A percentile compares a stretch with the other conserved stretches of the same genome.
Conservation (phyloP, 2,888 invertebrate genomes). For the Brenthis daphne region DNA sequence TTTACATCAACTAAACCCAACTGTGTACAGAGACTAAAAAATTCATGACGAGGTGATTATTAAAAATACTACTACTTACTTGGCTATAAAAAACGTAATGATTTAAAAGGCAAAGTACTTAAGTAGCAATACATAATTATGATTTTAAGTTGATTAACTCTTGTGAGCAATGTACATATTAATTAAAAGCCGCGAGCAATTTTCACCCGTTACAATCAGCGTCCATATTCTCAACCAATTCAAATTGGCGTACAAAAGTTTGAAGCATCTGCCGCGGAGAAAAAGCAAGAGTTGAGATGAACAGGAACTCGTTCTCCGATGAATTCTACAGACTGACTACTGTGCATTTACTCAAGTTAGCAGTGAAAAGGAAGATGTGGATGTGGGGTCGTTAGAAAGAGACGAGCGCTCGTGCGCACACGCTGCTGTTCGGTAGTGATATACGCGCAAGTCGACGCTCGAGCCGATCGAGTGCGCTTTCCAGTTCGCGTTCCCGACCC, state of each 20-base stretch:
- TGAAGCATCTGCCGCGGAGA: conserved; percentile 65
- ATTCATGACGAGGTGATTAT: too few relatives aligned
- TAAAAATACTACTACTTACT: too few relatives aligned
- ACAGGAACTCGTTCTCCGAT: conserved; percentile 74
- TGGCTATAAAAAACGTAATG: too few relatives aligned
- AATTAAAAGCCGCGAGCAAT: conserved; percentile 67
- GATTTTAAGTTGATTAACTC: conserved; percentile 44
- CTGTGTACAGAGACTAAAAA: too few relatives aligned
- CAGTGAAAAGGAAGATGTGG: conserved; percentile 46
- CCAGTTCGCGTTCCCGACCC: conserved; percentile 75
- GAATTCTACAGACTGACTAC: conserved; percentile 69
- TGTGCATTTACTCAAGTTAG: conserved; percentile 65
- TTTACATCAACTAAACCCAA: too few relatives aligned
- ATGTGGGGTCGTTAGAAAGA: conserved; percentile 46
- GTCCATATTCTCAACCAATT: conserved; percentile 66
- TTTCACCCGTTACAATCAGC: conserved; percentile 65
- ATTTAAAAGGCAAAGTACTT: conserved; percentile 13
- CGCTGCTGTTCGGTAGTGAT: conserved; percentile 70
- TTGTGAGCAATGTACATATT: conserved; percentile 59
- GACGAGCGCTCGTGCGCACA: conserved; percentile 61
- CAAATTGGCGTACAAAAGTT: conserved; percentile 70
- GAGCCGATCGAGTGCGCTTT: conserved; percentile 67
- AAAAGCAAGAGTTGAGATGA: conserved; percentile 72
- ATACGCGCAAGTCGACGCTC: conserved; percentile 60
- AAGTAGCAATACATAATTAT: conserved; percentile 27